phyloP scores from a whole-genome alignment of 2,797 vertebrate genomes.

The Sebastes alutus region DNA sequence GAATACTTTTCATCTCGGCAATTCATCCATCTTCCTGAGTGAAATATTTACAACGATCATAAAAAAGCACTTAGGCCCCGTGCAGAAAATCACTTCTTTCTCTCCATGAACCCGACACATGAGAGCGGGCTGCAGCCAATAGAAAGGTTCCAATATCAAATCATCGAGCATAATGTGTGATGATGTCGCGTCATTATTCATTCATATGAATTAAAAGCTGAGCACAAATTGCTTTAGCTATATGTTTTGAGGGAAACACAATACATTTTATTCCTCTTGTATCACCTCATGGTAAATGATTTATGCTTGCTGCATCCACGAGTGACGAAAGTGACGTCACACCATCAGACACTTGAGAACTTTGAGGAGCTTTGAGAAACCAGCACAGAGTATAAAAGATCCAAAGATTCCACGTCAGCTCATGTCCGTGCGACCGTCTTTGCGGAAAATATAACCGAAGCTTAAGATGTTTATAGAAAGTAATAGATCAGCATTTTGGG shows the following conservation, averaged over 20 bases:
- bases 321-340: too few species aligned
- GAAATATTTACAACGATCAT: conserved; percentile 48
- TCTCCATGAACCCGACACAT: neutral
- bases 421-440: too few species aligned
- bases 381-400: too few species aligned
- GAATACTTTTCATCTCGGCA: conserved; percentile 27
- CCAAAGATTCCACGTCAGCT: too few species aligned
- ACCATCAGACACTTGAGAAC: too few species aligned
- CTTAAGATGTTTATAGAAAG: neutral
- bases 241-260: neutral
- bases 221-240: neutral
- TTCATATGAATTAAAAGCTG: neutral
- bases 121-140: neutral
- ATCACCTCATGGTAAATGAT: neutral
- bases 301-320: neutral
- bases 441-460: neutral
- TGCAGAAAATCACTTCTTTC: conserved; percentile 14
- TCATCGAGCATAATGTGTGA: neutral
- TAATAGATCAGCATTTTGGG: neutral
- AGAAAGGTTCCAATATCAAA: neutral
- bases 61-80: conserved; percentile 31
- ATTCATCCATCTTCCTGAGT: conserved; percentile 44
- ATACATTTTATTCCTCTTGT: neutral
- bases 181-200: neutral
- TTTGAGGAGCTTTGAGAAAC: too few species aligned